Percentiles rank a stretch among this genome's conserved stretches.
Conservation (phyloP, 1,140 invertebrate species). For the Venustaconcha ellipsiformis region DNA sequence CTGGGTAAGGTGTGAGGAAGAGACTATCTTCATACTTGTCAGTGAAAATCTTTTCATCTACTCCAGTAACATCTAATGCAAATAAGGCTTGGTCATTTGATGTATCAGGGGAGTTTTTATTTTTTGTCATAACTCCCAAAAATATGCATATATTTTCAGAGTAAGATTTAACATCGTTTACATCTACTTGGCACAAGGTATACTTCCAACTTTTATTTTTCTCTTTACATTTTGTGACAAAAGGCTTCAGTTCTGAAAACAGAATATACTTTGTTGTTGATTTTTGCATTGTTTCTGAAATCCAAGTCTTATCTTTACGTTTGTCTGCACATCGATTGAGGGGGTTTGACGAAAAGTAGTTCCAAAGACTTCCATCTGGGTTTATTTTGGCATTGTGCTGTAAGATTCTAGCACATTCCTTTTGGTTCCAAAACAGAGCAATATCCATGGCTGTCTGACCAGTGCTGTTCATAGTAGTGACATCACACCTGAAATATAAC, state of each 20-base stretch:
- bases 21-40: constrained; percentile 34
- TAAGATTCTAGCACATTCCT: constrained; percentile 42
- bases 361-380: constrained; percentile 46
- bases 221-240: constrained; percentile 25
- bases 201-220: constrained; percentile 33
- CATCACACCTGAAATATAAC: constrained; percentile 50
- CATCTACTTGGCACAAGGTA: constrained; percentile 41
- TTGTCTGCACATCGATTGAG: constrained; percentile 58
- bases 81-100: constrained; percentile 52
- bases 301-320: constrained; percentile 56
- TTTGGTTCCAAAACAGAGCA: constrained; percentile 64
- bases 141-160: constrained; percentile 49
- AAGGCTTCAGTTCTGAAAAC: constrained; percentile 53
- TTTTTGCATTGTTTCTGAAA: constrained; percentile 45
- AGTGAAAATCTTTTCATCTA: constrained; percentile 33
- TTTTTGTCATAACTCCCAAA: constrained; percentile 42
- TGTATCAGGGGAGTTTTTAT: constrained; percentile 29
- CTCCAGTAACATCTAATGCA: constrained; percentile 55
- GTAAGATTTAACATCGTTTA: constrained; percentile 43
- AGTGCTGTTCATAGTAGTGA: constrained; percentile 53
- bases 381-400: constrained; percentile 33
- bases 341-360: constrained; percentile 58
- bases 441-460: constrained; percentile 65
- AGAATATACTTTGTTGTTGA: constrained; percentile 54
- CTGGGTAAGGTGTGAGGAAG: constrained; percentile 46